Evolutionary conservation across 2,797 vertebrate genomes (phyloP).

Genomic region (Clarias laeviceps): DNA sequence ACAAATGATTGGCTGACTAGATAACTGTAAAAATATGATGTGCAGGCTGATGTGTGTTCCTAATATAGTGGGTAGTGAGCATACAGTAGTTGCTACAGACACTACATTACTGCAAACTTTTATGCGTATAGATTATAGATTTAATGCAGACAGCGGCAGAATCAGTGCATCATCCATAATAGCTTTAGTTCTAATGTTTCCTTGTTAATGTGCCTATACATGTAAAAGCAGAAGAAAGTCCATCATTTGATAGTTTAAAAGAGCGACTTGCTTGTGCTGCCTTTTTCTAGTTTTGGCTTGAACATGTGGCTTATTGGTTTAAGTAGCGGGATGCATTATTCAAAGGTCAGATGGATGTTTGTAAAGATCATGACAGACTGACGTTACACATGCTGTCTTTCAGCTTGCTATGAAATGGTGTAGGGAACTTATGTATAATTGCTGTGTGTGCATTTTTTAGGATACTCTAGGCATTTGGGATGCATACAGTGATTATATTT

Average conservation of each 20-base stretch:
- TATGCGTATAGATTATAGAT: neutral
- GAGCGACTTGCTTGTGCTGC: constrained; percentile 4
- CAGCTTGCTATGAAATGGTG: neutral
- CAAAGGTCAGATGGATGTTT: constrained; percentile 14
- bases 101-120: neutral
- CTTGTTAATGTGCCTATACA: neutral
- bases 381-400: neutral
- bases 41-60: neutral
- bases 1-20: neutral
- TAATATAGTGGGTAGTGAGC: neutral
- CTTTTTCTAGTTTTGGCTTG: neutral
- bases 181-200: neutral
- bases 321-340: constrained; percentile 5
- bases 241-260: constrained; percentile 3
- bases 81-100: neutral
- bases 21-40: neutral
- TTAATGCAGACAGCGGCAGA: neutral
- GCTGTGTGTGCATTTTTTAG: constrained; percentile 13
- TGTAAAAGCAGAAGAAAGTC: neutral
- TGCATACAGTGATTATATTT: constrained; percentile 11
- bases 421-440: neutral
- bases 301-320: constrained; percentile 8
- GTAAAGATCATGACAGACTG: constrained; percentile 14
- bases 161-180: neutral
- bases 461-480: neutral